Conservation (phyloP, 2,113 vertebrate species). For the Fulica atra region DNA sequence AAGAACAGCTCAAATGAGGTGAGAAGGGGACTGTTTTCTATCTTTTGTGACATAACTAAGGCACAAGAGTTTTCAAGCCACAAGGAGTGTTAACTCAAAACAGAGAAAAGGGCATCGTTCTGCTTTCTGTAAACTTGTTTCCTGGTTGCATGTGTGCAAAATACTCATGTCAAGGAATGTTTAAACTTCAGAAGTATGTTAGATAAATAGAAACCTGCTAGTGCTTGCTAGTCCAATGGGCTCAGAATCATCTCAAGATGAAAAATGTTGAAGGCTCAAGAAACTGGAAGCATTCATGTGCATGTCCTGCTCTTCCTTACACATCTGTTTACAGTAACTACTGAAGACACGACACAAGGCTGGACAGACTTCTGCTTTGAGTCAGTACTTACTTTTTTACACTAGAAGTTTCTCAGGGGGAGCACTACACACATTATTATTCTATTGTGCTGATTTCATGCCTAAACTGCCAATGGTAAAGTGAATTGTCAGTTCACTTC, state of each 20-base stretch:
- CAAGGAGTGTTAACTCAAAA: not conserved
- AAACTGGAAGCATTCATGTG: not conserved
- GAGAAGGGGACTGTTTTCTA: not conserved
- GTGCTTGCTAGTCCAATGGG: not conserved
- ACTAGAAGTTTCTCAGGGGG: not conserved
- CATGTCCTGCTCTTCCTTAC: not conserved
- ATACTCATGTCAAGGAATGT: not conserved
- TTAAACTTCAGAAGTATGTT: not conserved
- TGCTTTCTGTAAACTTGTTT: not conserved
- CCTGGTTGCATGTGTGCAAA: not conserved
- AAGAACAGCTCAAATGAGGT: not conserved
- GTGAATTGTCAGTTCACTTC: not conserved
- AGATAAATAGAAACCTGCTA: not conserved
- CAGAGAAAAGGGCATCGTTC: not conserved
- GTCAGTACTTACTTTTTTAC: not conserved
- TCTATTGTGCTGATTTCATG: not conserved
- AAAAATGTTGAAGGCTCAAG: not conserved
- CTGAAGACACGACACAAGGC: not conserved
- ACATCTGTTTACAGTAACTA: not conserved
- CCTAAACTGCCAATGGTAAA: not conserved
- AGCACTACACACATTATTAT: not conserved
- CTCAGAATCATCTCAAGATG: not conserved
- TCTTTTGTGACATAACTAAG: not conserved
- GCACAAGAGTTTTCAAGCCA: not conserved
- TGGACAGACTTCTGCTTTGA: not conserved